These are phyloP conservation scores for Psococerastis gibbosa DNA, from an alignment of 2,888 invertebrate genomes.

Conservation along the genomic window DNA sequence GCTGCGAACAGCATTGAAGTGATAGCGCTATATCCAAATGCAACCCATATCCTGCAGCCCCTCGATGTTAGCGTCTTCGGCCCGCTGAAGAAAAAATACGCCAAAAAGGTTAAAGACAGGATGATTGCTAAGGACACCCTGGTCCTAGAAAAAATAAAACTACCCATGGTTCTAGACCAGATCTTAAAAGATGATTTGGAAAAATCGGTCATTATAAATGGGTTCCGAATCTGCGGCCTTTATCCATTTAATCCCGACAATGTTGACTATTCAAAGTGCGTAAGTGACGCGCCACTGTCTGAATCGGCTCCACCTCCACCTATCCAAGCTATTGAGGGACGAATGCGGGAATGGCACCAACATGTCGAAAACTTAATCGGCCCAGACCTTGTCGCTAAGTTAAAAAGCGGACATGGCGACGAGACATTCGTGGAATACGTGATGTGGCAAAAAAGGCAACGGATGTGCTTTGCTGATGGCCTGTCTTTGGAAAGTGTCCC, in stretches of 20 bases:
- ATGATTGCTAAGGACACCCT: conserved; percentile 16
- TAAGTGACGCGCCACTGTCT: background rate
- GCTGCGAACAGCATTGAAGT: conserved; percentile 16
- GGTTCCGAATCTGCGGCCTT: conserved; percentile 19
- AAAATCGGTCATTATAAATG: conserved; percentile 18
- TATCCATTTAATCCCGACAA: conserved; percentile 13
- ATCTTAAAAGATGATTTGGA: conserved; percentile 17
- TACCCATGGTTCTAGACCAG: conserved; percentile 16
- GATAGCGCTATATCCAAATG: conserved; percentile 16
- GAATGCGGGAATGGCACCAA: background rate
- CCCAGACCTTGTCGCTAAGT: background rate
- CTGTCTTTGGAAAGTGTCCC: no score
- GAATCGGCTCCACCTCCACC: background rate
- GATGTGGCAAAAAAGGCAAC: background rate
- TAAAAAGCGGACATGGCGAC: background rate
- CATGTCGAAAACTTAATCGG: background rate
- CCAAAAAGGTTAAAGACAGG: conserved; percentile 15
- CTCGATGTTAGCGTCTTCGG: conserved; percentile 17
- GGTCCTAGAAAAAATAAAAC: conserved; percentile 18
- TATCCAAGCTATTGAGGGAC: background rate
- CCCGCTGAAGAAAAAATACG: conserved; percentile 16
- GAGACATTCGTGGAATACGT: background rate
- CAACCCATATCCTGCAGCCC: conserved; percentile 18
- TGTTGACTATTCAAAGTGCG: conserved; percentile 17
- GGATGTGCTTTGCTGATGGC: background rate